Base-by-base conservation (phyloP, 2,888 invertebrate species). In the Physocephala rufipes region DNA sequence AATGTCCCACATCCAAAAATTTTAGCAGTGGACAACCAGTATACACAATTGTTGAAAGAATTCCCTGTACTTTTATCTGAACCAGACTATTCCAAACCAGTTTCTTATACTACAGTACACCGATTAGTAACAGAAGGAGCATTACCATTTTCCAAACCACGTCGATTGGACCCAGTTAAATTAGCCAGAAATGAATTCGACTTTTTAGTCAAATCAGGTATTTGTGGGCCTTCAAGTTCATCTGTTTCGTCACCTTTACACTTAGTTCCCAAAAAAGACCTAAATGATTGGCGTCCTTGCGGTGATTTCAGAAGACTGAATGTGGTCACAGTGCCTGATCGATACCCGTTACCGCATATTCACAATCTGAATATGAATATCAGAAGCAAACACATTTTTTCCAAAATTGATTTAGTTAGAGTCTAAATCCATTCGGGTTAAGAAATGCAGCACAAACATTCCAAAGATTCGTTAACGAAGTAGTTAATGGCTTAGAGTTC, bases 101-200 rank as follows among this genome's bases (percentile, higher is more conserved):
- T 71, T 19, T 43, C 43, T 51, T 61, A 71, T 43, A 9, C 13
- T 1, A 71, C 71, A 26, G 66, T 66, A 5, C 59, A 66, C 16
- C 55, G 26, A 47, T 55, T 71, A n/a, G 16, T 21, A 21, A 66
- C 51, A 36, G 19, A 19, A 43, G 66, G 71, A 1, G 36, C 21
- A 4, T 53, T 71, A 16, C 61, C 49, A 36, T 71, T 71, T 66
- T 66, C 61, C 36, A 66, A 59, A n/a, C 30, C 71, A 1, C 1
- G 53, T 45, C 64, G 53, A 3, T 19, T 64, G 7, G 63, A 70
- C 36, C 19, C 21, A 13, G 1, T 1, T 2, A 58, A 58, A 24
- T 58, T 58, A 1, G 58, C 58, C 2, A 58, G 58, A 70, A 21
- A 53, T 55, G 36, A 64, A 55, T 64, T 70, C 28, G 64, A 70